phyloP scores from a whole-genome alignment of 2,888 invertebrate species.

The Metalampra italica region DNA sequence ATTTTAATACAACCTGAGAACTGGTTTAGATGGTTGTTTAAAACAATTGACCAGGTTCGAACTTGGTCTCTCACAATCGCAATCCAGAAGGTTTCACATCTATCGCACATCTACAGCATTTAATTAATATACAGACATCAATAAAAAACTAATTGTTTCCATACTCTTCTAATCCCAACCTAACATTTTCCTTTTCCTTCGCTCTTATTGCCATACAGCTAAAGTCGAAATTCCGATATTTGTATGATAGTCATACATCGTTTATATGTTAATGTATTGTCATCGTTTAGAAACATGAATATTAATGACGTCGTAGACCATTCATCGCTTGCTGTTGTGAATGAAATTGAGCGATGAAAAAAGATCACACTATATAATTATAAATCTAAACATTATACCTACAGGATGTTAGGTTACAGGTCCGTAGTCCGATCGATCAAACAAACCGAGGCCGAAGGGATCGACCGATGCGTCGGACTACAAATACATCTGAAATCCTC shows the following conservation, averaged over 20 bases:
- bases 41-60: neutral
- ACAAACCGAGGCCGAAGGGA: too few relatives aligned
- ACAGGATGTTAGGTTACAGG: too few relatives aligned
- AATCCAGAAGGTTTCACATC: neutral
- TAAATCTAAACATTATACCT: too few relatives aligned
- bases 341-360: conserved; percentile 14
- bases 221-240: neutral
- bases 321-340: conserved; percentile 24
- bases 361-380: neutral
- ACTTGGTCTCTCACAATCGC: neutral
- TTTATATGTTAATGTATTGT: conserved; percentile 30
- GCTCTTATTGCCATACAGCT: neutral
- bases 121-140: conserved; percentile 9
- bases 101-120: neutral
- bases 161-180: conserved; percentile 7
- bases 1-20: too few relatives aligned
- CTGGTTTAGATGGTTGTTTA: too few relatives aligned
- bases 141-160: conserved; percentile 14
- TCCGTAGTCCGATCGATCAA: too few relatives aligned
- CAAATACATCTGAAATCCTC: too few relatives aligned
- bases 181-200: conserved; percentile 5
- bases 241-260: conserved; percentile 1
- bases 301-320: conserved; percentile 31
- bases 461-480: too few relatives aligned
- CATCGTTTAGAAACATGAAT: conserved; percentile 27